Evolutionary conservation across 2,797 vertebrate genomes (phyloP), one percentile per base, ranked within the genome.

Genomic region (Adelosebastes latens): DNA sequence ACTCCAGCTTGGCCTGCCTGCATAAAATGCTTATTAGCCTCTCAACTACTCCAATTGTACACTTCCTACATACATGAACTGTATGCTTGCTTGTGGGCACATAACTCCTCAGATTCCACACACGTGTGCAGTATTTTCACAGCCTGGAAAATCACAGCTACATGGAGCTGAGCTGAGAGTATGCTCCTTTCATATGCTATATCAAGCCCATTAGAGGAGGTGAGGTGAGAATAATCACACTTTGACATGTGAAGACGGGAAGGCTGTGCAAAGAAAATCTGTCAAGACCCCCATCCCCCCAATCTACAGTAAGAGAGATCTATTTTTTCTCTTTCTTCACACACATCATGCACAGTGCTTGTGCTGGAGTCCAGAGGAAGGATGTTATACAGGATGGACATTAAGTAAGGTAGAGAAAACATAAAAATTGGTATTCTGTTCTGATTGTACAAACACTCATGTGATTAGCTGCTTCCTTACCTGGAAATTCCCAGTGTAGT

Each of bases 401-500:
- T 46, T 46, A 46, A 20, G 42, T 46, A 46, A 46, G 42, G 16
- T 1, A 64, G 9, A 68, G 7, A n/a, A 52, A 39, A 32, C 24
- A 60, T 6, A 29, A 1, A 39, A 5, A 39, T 3, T 8, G 1
- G 4, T 8, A 36, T 20, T n/a, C 12, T 71, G 58, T 71, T 59
- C 22, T 8, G 5, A 73, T 22, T n/a, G 8, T 29, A 14, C 11
- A 27, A 60, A 13, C 6, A 8, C 7, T 56, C 6, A 32, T 39
- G 4, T 68, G 4, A 75, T 31, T 39, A 68, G 60, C 65, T 60
- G 49, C 8, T 66, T 8, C 82, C 94, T 94, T 92, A 99, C 99
- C 97, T 99, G 97, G 88, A 99, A 99, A 81, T 94, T 94, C 52
- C 99, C 99, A 3, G 95, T 95, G 4, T 99, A 99, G 89, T 99